These are phyloP conservation scores for Beroe ovata DNA, from an alignment of 37 sponge, comb jelly and placozoan species.

Conservation along the genomic window DNA sequence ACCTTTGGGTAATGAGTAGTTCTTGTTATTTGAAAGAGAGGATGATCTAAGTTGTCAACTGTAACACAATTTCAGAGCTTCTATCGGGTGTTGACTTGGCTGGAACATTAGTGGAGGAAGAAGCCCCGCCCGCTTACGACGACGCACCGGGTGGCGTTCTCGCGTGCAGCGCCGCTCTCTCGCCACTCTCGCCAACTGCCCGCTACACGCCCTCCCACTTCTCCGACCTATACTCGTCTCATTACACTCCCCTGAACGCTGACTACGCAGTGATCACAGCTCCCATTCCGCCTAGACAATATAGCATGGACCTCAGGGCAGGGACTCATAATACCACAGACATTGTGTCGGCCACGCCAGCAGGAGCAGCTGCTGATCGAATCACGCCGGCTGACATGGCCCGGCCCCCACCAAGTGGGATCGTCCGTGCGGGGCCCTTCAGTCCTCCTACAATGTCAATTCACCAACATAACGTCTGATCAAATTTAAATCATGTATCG, in stretches of 20 bases:
- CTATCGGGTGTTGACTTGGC: background rate
- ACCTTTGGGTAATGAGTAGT: no score
- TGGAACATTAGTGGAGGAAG: constrained; percentile 21
- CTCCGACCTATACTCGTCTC: background rate
- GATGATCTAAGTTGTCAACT: no score
- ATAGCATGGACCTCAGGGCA: constrained; percentile 65
- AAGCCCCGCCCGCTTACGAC: constrained; percentile 62
- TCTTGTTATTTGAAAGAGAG: no score
- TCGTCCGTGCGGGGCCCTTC: background rate
- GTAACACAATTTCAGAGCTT: constrained; percentile 11
- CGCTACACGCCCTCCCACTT: constrained; percentile 66
- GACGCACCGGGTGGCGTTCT: constrained; percentile 7
- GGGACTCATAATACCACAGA: background rate
- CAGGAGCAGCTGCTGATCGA: background rate
- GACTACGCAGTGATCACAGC: constrained; percentile 64
- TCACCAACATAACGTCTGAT: background rate
- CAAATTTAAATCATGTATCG: no score
- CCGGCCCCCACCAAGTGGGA: background rate
- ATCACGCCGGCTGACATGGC: background rate
- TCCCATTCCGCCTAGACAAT: constrained; percentile 33
- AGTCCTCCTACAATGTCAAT: background rate
- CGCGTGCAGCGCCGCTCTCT: background rate
- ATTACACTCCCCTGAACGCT: constrained; percentile 18
- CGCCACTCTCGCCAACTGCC: background rate
- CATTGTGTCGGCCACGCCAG: background rate